These are phyloP conservation scores for Chanos chanos DNA, from an alignment of 2,797 vertebrate genomes.

Conservation along the genomic window DNA sequence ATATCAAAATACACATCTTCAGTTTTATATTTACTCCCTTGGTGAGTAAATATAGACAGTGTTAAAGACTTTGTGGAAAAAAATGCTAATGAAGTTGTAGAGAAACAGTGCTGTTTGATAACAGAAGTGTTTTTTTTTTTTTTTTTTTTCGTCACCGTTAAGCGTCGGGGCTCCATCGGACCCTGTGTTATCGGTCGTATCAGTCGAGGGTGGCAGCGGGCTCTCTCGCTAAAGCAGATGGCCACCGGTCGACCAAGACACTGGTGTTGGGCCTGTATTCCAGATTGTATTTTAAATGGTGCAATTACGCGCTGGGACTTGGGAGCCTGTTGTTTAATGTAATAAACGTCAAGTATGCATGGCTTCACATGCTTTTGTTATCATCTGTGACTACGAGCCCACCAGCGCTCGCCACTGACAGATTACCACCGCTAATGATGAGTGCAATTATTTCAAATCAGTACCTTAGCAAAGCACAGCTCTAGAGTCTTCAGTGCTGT, in stretches of 20 bases:
- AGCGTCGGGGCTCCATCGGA: constrained; percentile 22
- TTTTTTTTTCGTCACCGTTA: constrained; percentile 19
- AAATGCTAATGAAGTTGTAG: too few species aligned
- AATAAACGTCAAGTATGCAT: constrained; percentile 79
- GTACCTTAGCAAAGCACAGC: constrained; percentile 38
- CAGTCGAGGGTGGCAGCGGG: constrained; percentile 24
- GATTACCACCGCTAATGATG: constrained; percentile 66
- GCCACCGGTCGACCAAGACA: constrained; percentile 29
- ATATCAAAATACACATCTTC: too few species aligned
- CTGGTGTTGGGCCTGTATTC: constrained; percentile 54
- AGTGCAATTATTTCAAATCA: constrained; percentile 57
- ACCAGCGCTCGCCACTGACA: constrained; percentile 63
- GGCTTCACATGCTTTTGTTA: constrained; percentile 72
- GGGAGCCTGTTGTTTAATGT: constrained; percentile 72
- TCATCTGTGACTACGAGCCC: constrained; percentile 50
- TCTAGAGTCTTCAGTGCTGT: constrained; percentile 12
- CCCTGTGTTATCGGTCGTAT: constrained; percentile 34
- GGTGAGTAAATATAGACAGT: too few species aligned
- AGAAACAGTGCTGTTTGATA: too few species aligned
- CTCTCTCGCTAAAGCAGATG: constrained; percentile 35
- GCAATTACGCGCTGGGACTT: constrained; percentile 56
- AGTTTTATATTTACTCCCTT: too few species aligned
- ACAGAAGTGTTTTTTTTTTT: too few species aligned
- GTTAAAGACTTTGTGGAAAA: too few species aligned
- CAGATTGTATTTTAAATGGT: constrained; percentile 37